Evolutionary conservation across 2,888 invertebrate species (phyloP).

Genomic region (Gerris lacustris): DNA sequence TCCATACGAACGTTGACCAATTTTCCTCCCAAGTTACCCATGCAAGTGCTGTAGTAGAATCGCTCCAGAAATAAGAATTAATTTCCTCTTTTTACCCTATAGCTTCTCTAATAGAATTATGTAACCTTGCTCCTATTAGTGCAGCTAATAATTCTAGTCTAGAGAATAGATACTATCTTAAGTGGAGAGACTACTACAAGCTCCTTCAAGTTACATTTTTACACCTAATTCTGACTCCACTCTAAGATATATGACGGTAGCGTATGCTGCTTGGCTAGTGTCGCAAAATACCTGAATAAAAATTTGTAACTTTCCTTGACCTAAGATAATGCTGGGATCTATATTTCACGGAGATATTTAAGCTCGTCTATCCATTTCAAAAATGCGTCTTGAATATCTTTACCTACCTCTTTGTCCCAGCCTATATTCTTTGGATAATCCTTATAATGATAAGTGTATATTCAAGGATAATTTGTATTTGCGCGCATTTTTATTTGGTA

Average conservation of each 20-base stretch:
- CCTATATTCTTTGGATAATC: slow-evolving; percentile 10
- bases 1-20: too few relatives aligned
- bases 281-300: slow-evolving; percentile 33
- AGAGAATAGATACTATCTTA: slow-evolving; percentile 30
- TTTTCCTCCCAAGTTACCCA: too few relatives aligned
- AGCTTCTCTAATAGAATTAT: too few relatives aligned
- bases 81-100: slow-evolving; percentile 13
- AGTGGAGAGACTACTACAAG: slow-evolving; percentile 32
- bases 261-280: slow-evolving; percentile 31
- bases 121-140: too few relatives aligned
- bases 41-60: too few relatives aligned
- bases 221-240: slow-evolving; percentile 18
- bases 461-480: too few relatives aligned
- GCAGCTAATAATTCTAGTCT: slow-evolving; percentile 33
- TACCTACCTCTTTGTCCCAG: slow-evolving; percentile 13
- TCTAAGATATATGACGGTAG: slow-evolving; percentile 29
- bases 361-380: slow-evolving; percentile 11
- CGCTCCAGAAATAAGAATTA: too few relatives aligned
- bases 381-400: slow-evolving; percentile 2
- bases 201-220: slow-evolving; percentile 28
- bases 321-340: slow-evolving; percentile 22
- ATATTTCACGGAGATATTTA: background rate
- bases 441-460: too few relatives aligned
- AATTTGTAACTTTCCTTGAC: too few relatives aligned
- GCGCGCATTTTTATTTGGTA: too few relatives aligned